These are phyloP conservation scores for Epirrhoe alternata DNA, from an alignment of 2,888 invertebrate genomes.

Conservation along the genomic window DNA sequence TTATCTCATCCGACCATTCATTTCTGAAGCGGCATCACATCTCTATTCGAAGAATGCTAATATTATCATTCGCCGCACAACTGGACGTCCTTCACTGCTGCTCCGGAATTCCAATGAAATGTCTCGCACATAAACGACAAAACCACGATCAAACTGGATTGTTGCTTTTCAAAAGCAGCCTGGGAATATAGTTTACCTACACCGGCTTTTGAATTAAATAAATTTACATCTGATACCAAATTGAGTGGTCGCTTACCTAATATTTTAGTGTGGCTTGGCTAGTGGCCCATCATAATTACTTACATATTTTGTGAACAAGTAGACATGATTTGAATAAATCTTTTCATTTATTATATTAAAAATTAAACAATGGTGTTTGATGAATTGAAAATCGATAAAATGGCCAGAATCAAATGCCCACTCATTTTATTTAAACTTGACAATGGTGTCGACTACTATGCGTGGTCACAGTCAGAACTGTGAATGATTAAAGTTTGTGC, in stretches of 20 bases:
- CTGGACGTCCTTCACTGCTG: constrained; percentile 17
- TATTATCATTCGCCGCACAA: constrained; percentile 3
- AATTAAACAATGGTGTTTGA: no score
- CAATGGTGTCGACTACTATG: background rate
- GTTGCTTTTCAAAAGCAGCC: background rate
- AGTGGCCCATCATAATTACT: no score
- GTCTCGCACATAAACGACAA: constrained; percentile 3
- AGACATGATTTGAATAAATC: no score
- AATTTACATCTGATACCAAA: background rate
- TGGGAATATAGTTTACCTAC: background rate
- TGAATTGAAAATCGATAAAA: no score
- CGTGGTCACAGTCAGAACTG: background rate
- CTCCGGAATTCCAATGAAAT: constrained; percentile 13
- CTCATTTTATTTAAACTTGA: background rate
- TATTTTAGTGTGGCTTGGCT: no score
- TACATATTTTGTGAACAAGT: no score
- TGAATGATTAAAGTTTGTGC: constrained; percentile 10
- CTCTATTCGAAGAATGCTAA: constrained; percentile 18
- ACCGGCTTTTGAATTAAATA: background rate
- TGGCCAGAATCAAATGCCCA: background rate
- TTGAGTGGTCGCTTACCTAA: no score
- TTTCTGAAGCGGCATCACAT: background rate
- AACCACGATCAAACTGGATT: background rate
- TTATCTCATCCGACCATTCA: background rate
- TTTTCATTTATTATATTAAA: no score